Conservation (phyloP, 2,888 invertebrate species). For the Clitarchus hookeri region DNA sequence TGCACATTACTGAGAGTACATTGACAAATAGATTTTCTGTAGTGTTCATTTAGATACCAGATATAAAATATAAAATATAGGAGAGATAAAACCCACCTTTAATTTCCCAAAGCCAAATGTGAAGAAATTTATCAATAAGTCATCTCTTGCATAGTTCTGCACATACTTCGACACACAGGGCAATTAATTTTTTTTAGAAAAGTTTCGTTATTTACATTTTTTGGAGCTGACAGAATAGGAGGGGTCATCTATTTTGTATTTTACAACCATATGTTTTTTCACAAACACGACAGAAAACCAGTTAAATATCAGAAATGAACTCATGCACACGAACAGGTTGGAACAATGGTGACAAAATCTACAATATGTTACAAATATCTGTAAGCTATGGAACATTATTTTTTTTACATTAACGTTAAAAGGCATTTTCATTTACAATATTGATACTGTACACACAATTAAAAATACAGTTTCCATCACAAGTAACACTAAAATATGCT, state of each 20-base stretch:
- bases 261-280: not conserved
- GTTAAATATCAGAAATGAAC: not conserved
- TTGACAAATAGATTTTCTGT: slow-evolving; percentile 22
- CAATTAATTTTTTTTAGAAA: not conserved
- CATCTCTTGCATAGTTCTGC: slow-evolving; percentile 17
- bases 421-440: slow-evolving; percentile 21
- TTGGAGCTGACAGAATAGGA: not conserved
- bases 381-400: slow-evolving; percentile 20
- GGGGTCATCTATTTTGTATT: not conserved
- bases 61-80: slow-evolving; percentile 28
- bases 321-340: not conserved
- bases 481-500: not conserved
- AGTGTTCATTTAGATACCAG: slow-evolving; percentile 25
- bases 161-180: not conserved
- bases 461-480: not conserved
- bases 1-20: slow-evolving; percentile 27
- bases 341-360: slow-evolving; percentile 6
- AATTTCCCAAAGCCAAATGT: slow-evolving; percentile 3
- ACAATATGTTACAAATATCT: slow-evolving; percentile 21
- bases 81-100: slow-evolving; percentile 24
- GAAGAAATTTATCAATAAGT: slow-evolving; percentile 25
- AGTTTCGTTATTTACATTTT: not conserved
- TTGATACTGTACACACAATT: slow-evolving; percentile 17
- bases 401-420: slow-evolving; percentile 3
- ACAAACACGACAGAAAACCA: slow-evolving; percentile 4